Base-by-base conservation (phyloP, 1,140 invertebrate genomes). In the Pantala flavescens region DNA sequence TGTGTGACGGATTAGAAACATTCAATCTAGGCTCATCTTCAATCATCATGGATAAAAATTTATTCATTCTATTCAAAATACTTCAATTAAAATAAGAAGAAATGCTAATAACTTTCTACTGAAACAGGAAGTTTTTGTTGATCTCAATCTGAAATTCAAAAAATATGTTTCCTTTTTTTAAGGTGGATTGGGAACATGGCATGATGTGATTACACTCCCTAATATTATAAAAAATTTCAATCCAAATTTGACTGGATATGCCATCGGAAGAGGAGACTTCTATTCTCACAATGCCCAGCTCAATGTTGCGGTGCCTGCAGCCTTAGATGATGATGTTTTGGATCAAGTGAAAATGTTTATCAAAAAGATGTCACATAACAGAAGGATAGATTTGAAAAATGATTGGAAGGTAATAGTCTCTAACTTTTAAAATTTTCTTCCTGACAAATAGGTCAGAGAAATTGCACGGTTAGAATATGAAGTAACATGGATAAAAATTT, bases 391-490 rank as follows among this genome's bases (percentile, higher is more conserved):
- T 79, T 83, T 88, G 10, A 81, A 86, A 0, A 85, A 86, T 19
- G 87, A 91, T 77, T 95, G 93, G 93, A 95, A 95, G 86, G 89
- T 91, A 78, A 73, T n/a, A 9, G 2, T 5, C 28, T 5, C 28
- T 9, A 36, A 36, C 2, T 36, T 2, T 2, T 36, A 36, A 36
- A 5, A 36, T 36, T 5, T 36, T 36, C 28, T 36, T 36, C 28
- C 28, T 11, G 82, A 7, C 78, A 89, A 88, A 90, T 9, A 90
- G 90, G 0, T 85, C 91, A 79, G 86, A 83, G 2, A 85, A 86
- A 3, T 92, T 90, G 90, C 84, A 88, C 7, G 84, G 87, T 78
- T 90, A 85, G 79, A 81, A 91, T 90, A 0, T 77, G 92, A 19
- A 90, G 90, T 0, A 92, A 92, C 78, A 87, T 91, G 75, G 81